Percentiles rank a stretch among this genome's conserved stretches.
These are phyloP conservation scores for Agriopis aurantiaria DNA, from an alignment of 2,888 invertebrate species.

Conservation along the genomic window DNA sequence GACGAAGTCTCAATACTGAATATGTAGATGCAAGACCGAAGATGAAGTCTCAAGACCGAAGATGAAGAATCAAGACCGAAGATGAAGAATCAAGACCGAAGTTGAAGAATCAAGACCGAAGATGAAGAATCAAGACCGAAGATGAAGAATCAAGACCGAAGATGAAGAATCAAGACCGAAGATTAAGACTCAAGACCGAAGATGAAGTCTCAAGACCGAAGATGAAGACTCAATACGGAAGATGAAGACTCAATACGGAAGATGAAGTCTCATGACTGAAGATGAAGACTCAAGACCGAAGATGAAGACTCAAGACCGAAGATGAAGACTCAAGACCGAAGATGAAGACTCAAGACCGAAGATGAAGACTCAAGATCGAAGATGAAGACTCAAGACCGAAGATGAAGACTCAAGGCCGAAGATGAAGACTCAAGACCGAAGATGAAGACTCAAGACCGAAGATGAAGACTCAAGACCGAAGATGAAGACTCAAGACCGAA, in stretches of 20 bases:
- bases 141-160: neutral
- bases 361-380: neutral
- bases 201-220: neutral
- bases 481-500: conserved; percentile 4
- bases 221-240: neutral
- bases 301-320: conserved; percentile 7
- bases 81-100: conserved; percentile 13
- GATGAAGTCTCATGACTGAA: neutral
- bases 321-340: conserved; percentile 15
- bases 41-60: neutral
- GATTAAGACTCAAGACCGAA: conserved; percentile 3
- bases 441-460: conserved; percentile 2
- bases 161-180: neutral
- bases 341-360: neutral
- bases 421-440: neutral
- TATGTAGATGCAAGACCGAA: too few species aligned
- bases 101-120: conserved; percentile 4
- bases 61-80: neutral
- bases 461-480: neutral
- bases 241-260: conserved; percentile 9
- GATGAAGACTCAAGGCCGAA: neutral
- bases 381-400: neutral
- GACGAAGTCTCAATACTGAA: too few species aligned
- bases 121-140: conserved; percentile 20
- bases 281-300: conserved; percentile 2